A percentile compares a stretch with the other conserved stretches of the same genome.
Conservation (phyloP, 2,113 vertebrate species). For the Aramus guarauna region DNA sequence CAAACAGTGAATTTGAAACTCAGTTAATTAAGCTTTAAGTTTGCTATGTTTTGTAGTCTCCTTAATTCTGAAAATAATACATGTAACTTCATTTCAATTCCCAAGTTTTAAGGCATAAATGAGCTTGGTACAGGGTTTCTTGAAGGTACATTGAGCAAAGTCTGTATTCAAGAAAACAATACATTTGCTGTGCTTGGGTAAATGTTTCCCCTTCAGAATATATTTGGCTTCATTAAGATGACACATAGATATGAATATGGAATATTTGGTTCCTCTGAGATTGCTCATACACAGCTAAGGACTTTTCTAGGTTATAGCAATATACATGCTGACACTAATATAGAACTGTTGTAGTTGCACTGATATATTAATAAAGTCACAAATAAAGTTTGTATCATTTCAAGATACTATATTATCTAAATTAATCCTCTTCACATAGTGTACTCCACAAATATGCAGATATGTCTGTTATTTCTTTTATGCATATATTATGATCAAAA, state of each 20-base stretch:
- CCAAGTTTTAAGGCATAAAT: neutral
- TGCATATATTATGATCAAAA: neutral
- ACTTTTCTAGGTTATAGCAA: neutral
- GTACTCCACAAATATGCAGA: neutral
- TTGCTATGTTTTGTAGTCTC: neutral
- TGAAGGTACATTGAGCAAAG: neutral
- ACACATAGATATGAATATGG: neutral
- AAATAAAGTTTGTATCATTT: neutral
- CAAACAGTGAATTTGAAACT: neutral
- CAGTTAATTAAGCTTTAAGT: neutral
- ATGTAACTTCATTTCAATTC: neutral
- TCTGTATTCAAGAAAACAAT: neutral
- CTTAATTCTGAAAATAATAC: neutral
- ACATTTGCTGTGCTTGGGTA: neutral
- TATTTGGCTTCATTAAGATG: constrained; percentile 24
- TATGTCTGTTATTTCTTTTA: neutral
- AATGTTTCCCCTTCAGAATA: neutral
- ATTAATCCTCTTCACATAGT: neutral
- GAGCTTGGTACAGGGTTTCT: neutral
- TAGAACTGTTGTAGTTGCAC: neutral
- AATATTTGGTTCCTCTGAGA: neutral
- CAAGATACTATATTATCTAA: neutral
- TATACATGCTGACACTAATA: neutral
- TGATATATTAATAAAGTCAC: neutral
- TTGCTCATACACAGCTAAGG: neutral